Evolutionary conservation across 2,888 invertebrate species (phyloP).

Genomic region (Andrena praecox): DNA sequence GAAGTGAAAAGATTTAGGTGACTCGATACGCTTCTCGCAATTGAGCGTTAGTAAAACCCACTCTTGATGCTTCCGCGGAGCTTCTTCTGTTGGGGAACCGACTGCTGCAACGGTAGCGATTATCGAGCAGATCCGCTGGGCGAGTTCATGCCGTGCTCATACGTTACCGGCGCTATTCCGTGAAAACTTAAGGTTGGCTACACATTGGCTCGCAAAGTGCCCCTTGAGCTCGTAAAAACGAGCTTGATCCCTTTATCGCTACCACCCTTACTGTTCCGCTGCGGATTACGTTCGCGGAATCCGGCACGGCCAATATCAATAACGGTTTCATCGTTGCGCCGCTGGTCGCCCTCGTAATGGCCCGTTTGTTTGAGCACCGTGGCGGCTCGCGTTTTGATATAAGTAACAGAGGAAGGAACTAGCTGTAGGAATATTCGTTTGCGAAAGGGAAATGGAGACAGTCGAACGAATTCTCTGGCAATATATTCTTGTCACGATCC

Average conservation of each 20-base stretch:
- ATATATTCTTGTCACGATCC: not conserved
- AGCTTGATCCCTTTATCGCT: slow-evolving; percentile 82
- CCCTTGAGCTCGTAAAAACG: slow-evolving; percentile 77
- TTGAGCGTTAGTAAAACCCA: not conserved
- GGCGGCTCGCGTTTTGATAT: slow-evolving; percentile 12
- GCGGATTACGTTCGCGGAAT: slow-evolving; percentile 80
- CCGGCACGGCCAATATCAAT: slow-evolving; percentile 78
- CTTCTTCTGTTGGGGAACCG: slow-evolving; percentile 4
- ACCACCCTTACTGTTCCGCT: slow-evolving; percentile 76
- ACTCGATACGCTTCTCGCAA: not conserved
- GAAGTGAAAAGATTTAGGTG: not conserved
- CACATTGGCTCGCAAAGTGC: slow-evolving; percentile 48
- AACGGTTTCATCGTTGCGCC: slow-evolving; percentile 72
- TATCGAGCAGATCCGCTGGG: slow-evolving; percentile 44
- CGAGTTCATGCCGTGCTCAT: slow-evolving; percentile 38
- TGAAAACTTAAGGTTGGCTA: slow-evolving; percentile 60
- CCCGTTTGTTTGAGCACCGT: slow-evolving; percentile 39
- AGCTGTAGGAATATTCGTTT: not conserved
- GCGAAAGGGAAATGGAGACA: not conserved
- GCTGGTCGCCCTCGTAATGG: slow-evolving; percentile 59
- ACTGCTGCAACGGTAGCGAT: slow-evolving; percentile 38
- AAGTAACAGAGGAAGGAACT: slow-evolving; percentile 19
- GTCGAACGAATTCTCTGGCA: not conserved
- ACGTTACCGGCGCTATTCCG: slow-evolving; percentile 50
- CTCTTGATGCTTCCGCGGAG: not conserved